Base-by-base conservation (phyloP, 2,888 invertebrate genomes). In the Neocrepidodera transversa region DNA sequence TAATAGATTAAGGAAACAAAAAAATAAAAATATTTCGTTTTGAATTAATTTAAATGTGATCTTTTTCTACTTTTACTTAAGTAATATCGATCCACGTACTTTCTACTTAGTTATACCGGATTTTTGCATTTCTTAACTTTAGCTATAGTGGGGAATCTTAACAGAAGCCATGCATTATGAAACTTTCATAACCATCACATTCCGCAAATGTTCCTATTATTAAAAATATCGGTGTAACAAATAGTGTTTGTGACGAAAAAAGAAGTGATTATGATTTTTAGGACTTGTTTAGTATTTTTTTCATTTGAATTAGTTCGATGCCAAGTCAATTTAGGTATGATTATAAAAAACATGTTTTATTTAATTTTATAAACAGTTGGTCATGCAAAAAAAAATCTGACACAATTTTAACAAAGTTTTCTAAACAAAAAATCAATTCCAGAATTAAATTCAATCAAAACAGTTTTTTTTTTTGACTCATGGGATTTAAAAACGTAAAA, bases 321-420 rank as follows among this genome's bases (percentile, higher is more conserved):
- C 36, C 69, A 70, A 56, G 58, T 69, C 5, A 59, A 67, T 57
- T 64, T 71, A 51, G 68, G 71, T 71, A 60, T 16, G 36, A 17
- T 38, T 32, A 23, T 23, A 3, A 23, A 7, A 7, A 23, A 23
- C 23, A 23, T 3, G 23, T 23, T 7, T 5, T 23, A 23, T 23
- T n/a, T n/a, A n/a, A n/a, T n/a, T n/a, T n/a, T n/a, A n/a, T n/a
- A n/a, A n/a, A n/a, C n/a, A n/a, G n/a, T n/a, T n/a, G n/a, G n/a
- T n/a, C n/a, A n/a, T n/a, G n/a, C n/a, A n/a, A n/a, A n/a, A n/a
- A n/a, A n/a, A n/a, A n/a, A n/a, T n/a, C n/a, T n/a, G n/a, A n/a
- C n/a, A n/a, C n/a, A n/a, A n/a, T n/a, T n/a, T n/a, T n/a, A n/a
- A n/a, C n/a, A n/a, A n/a, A n/a, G n/a, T n/a, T n/a, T n/a, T n/a